A percentile compares a stretch with the other conserved stretches of the same genome.
phyloP scores from a whole-genome alignment of 2,888 invertebrate species.

The Lydus trimaculatus region DNA sequence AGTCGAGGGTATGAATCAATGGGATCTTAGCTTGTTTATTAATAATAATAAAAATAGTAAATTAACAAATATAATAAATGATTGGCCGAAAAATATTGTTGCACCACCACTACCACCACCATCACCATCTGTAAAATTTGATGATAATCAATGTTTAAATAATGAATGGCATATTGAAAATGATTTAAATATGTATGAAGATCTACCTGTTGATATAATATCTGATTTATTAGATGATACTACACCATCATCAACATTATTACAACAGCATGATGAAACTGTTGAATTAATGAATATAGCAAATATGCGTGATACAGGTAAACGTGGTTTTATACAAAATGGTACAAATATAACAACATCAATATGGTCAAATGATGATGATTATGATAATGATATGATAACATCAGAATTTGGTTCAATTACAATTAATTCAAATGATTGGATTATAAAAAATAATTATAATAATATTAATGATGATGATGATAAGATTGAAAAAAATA shows the following conservation, averaged over 20 bases:
- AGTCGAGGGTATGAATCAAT: conserved; percentile 64
- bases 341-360: conserved; percentile 64
- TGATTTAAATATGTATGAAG: conserved; percentile 64
- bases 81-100: conserved; percentile 7
- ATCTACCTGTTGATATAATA: conserved; percentile 69
- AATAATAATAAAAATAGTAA: conserved; percentile 27
- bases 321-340: conserved; percentile 58
- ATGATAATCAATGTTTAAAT: conserved; percentile 14
- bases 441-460: conserved; percentile 27
- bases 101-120: conserved; percentile 16
- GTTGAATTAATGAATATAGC: conserved; percentile 52
- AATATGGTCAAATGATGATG: conserved; percentile 62
- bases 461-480: conserved; percentile 18
- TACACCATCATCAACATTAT: conserved; percentile 68
- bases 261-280: conserved; percentile 52
- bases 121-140: conserved; percentile 7
- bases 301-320: conserved; percentile 49
- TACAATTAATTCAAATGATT: conserved; percentile 12
- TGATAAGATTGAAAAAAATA: conserved; percentile 19
- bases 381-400: too few relatives aligned
- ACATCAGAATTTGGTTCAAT: conserved; percentile 21
- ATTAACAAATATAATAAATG: neutral
- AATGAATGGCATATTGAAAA: conserved; percentile 38
- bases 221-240: conserved; percentile 63
- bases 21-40: conserved; percentile 64